Percentiles rank a stretch among this genome's conserved stretches.
Evolutionary conservation across 2,888 invertebrate genomes (phyloP).

Genomic region (Tipula lateralis): DNA sequence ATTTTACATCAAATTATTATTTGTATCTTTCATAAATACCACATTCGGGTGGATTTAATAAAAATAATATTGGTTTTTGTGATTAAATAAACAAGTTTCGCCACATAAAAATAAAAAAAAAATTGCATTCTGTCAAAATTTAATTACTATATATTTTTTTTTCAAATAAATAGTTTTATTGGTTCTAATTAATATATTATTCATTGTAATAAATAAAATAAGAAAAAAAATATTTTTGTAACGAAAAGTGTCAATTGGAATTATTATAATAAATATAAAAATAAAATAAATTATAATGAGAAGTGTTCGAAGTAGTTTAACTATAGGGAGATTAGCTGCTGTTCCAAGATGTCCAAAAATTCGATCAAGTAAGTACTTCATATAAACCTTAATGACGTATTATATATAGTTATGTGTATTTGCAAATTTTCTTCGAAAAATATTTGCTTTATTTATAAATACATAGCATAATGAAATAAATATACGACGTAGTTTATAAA

Average conservation of each 20-base stretch:
- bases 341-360: constrained; percentile 31
- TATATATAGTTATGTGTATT: not conserved
- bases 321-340: constrained; percentile 32
- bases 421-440: not conserved
- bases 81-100: not conserved
- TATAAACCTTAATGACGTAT: not conserved
- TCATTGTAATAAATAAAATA: not conserved
- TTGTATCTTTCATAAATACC: not conserved
- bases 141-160: constrained; percentile 21
- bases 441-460: not conserved
- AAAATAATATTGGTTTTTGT: not conserved
- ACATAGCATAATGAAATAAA: not conserved
- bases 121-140: not conserved
- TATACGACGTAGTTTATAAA: not conserved
- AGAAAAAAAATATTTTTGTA: not conserved
- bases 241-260: not conserved
- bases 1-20: not conserved
- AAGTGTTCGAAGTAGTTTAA: constrained; percentile 33
- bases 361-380: constrained; percentile 30
- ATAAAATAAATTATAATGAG: constrained; percentile 30
- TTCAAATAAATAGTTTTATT: constrained; percentile 12
- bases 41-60: not conserved
- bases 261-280: not conserved
- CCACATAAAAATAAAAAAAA: not conserved
- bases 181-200: not conserved